Percentiles rank a stretch among this genome's conserved stretches.
These are phyloP conservation scores for Oncorhynchus nerka DNA, from an alignment of 2,113 vertebrate species.

Conservation along the genomic window DNA sequence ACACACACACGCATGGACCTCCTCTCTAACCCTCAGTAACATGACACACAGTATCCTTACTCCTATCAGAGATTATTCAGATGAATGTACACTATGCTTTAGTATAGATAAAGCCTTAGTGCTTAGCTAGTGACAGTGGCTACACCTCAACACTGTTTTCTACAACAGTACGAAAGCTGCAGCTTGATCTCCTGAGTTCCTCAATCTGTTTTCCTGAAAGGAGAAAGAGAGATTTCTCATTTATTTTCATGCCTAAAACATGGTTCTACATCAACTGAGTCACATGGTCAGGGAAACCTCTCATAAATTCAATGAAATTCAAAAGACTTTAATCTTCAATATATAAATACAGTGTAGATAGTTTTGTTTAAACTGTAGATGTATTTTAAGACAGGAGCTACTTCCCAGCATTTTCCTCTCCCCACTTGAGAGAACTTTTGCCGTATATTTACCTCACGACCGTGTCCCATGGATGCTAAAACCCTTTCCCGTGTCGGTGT, in stretches of 20 bases:
- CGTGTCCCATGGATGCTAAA: no score
- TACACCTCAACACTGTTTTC: constrained; percentile 24
- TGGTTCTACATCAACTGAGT: not conserved
- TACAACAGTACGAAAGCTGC: not conserved
- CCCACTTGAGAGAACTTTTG: not conserved
- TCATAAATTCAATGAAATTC: not conserved
- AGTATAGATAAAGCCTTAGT: constrained; percentile 29
- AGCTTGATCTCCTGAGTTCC: not conserved
- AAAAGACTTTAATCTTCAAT: not conserved
- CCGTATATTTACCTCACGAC: no score
- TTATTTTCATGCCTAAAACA: not conserved
- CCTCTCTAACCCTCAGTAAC: constrained; percentile 5
- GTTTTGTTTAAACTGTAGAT: no score
- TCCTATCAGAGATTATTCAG: constrained; percentile 40
- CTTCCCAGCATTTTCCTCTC: not conserved
- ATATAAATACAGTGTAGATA: no score
- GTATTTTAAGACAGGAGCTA: not conserved
- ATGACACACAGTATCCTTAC: constrained; percentile 19
- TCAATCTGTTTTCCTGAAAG: not conserved
- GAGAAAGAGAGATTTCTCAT: no score
- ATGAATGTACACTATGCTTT: constrained; percentile 33
- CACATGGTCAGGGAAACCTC: not conserved
- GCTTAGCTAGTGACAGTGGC: constrained; percentile 8
- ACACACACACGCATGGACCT: no score
- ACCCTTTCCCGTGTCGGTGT: not conserved